Percentiles rank a stretch among this genome's conserved stretches.
phyloP scores from a whole-genome alignment of 2,113 vertebrate species.

The Ancistrus triradiatus region DNA sequence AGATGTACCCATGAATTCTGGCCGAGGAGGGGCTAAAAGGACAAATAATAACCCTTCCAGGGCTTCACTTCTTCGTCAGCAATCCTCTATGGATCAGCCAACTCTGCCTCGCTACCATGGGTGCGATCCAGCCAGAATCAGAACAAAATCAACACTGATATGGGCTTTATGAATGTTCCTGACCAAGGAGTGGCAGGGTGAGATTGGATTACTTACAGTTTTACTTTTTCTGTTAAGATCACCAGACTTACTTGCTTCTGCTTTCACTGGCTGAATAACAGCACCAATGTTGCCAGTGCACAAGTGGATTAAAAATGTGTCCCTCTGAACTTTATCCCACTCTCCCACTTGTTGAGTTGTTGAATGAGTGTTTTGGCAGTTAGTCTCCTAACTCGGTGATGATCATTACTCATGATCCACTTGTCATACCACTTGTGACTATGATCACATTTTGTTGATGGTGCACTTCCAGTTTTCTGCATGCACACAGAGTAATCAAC shows the following conservation, averaged over 20 bases:
- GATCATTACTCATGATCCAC: too few species aligned
- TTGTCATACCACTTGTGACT: too few species aligned
- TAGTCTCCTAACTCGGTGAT: too few species aligned
- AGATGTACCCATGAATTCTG: slow-evolving; percentile 32
- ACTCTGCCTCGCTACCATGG: slow-evolving; percentile 65
- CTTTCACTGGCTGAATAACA: background rate
- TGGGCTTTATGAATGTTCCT: slow-evolving; percentile 78
- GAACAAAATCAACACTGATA: slow-evolving; percentile 47
- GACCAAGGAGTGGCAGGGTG: slow-evolving; percentile 79
- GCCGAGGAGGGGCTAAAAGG: slow-evolving; percentile 5
- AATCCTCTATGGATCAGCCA: slow-evolving; percentile 76
- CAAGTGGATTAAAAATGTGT: too few species aligned
- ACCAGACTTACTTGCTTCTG: background rate
- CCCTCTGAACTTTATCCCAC: too few species aligned
- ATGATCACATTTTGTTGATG: too few species aligned
- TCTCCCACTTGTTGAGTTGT: too few species aligned
- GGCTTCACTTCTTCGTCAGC: slow-evolving; percentile 62
- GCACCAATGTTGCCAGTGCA: too few species aligned
- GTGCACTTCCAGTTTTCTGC: too few species aligned
- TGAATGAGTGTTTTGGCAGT: too few species aligned
- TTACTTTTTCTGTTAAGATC: background rate
- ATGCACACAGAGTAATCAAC: too few species aligned
- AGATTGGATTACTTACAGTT: slow-evolving; percentile 32
- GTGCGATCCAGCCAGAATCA: slow-evolving; percentile 35
- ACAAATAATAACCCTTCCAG: slow-evolving; percentile 38